Evolutionary conservation across 2,113 vertebrate genomes (phyloP).

Genomic region (Sturnus vulgaris): DNA sequence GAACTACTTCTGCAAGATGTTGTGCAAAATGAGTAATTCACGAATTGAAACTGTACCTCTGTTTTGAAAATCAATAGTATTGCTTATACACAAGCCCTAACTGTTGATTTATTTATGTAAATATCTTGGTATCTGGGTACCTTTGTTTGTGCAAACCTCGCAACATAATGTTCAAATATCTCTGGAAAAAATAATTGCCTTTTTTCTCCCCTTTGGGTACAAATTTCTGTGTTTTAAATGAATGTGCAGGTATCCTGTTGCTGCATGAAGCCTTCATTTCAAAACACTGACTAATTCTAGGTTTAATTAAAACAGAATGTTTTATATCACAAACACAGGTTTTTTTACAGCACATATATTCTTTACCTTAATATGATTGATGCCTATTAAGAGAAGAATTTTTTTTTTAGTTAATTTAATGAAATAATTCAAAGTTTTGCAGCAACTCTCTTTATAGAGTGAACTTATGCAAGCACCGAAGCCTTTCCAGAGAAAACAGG

Average conservation of each 20-base stretch:
- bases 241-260: slow-evolving; percentile 40
- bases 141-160: background rate
- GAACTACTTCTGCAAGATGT: background rate
- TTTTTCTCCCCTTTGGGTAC: slow-evolving; percentile 36
- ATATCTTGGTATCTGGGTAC: background rate
- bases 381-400: background rate
- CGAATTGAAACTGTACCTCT: background rate
- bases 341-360: background rate
- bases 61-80: slow-evolving; percentile 17
- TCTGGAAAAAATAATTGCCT: slow-evolving; percentile 51
- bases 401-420: background rate
- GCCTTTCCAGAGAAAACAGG: slow-evolving; percentile 57
- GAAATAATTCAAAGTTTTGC: slow-evolving; percentile 13
- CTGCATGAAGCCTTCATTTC: background rate
- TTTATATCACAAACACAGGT: background rate
- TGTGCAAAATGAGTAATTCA: background rate
- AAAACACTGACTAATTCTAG: slow-evolving; percentile 25
- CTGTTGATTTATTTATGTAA: background rate
- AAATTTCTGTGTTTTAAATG: slow-evolving; percentile 42
- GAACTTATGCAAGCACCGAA: slow-evolving; percentile 33
- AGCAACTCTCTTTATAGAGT: slow-evolving; percentile 18
- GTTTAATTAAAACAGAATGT: slow-evolving; percentile 36
- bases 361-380: background rate
- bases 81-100: background rate
- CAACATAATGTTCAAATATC: slow-evolving; percentile 13